Conservation (phyloP, 2,113 vertebrate species). For the Psittacus erithacus region DNA sequence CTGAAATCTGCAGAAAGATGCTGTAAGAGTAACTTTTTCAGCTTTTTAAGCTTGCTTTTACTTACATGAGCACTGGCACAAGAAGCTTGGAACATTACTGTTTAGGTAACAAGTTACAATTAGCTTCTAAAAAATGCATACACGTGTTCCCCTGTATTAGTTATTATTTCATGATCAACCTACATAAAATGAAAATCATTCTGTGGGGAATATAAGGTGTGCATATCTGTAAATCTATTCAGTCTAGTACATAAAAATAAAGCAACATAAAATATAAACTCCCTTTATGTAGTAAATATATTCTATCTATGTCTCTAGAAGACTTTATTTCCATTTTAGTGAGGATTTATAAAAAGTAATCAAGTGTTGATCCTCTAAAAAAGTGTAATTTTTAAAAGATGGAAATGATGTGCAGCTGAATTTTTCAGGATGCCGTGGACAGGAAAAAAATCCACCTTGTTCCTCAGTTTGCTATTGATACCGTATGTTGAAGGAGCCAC, state of each 20-base stretch:
- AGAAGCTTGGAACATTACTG: not conserved
- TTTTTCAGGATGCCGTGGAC: not conserved
- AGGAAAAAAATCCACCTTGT: not conserved
- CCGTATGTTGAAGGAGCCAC: not conserved
- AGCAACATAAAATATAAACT: not conserved
- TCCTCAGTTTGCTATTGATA: not conserved
- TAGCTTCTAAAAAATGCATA: not conserved
- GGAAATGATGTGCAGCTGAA: not conserved
- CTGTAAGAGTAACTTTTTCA: not conserved
- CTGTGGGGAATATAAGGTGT: not conserved
- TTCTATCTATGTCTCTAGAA: not conserved
- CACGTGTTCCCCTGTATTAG: not conserved
- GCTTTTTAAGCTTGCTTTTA: not conserved
- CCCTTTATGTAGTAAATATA: not conserved
- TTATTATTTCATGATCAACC: not conserved
- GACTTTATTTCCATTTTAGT: not conserved
- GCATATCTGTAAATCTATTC: not conserved
- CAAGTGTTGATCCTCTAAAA: not conserved
- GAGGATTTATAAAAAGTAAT: conserved; percentile 31
- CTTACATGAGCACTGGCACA: not conserved
- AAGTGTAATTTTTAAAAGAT: not conserved
- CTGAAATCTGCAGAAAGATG: not conserved
- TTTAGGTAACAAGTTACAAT: not conserved
- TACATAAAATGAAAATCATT: not conserved
- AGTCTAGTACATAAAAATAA: not conserved